Evolutionary conservation across 1,140 invertebrate species (phyloP).

Genomic region (Drosophila ficusphila): DNA sequence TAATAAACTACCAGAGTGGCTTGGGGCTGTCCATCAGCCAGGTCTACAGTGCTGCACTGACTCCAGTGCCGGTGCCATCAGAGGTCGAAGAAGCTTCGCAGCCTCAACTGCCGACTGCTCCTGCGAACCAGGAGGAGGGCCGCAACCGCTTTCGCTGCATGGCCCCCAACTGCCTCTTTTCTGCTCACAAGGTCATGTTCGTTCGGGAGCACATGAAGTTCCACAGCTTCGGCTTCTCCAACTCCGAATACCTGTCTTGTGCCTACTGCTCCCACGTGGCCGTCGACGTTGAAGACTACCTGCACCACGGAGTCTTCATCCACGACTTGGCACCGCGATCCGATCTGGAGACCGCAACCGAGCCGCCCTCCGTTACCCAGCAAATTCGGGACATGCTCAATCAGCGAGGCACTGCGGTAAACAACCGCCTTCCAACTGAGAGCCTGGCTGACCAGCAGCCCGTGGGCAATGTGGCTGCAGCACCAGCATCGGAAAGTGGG

Average conservation of each 20-base stretch:
- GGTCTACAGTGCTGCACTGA: conserved; percentile 41
- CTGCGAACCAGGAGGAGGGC: neutral
- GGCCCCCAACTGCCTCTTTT: conserved; percentile 48
- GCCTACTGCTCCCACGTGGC: conserved; percentile 44
- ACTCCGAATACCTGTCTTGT: conserved; percentile 39
- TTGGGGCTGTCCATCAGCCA: conserved; percentile 46
- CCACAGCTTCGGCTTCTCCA: conserved; percentile 42
- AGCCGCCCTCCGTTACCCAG: conserved; percentile 5
- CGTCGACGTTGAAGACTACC: conserved; percentile 49
- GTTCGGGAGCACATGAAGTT: conserved; percentile 60
- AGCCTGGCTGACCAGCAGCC: neutral
- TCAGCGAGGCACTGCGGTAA: neutral
- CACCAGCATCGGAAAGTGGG: neutral
- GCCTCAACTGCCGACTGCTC: neutral
- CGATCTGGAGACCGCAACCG: conserved; percentile 17
- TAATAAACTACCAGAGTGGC: conserved; percentile 45
- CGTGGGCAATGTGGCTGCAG: fast-evolving
- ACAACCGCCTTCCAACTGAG: neutral
- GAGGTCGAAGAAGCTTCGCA: neutral
- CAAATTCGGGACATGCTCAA: conserved; percentile 43
- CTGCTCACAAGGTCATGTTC: conserved; percentile 48
- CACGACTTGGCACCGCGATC: conserved; percentile 39
- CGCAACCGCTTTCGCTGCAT: conserved; percentile 61
- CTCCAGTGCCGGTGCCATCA: neutral
- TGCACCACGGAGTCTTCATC: conserved; percentile 41